Evolutionary conservation across 2,888 invertebrate species (phyloP).

Genomic region (Entomobrya multifasciata): DNA sequence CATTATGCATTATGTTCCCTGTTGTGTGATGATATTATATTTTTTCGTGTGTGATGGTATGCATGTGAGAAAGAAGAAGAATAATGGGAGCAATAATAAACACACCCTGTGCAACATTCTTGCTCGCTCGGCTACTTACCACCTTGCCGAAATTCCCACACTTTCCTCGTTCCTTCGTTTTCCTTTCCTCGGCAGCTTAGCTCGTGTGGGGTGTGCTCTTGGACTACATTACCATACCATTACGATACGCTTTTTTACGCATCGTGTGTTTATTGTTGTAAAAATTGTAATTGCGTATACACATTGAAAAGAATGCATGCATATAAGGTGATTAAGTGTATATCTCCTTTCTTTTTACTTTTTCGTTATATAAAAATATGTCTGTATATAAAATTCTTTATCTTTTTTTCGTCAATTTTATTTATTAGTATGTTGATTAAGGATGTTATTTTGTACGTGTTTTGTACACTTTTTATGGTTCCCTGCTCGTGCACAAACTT

Average conservation of each 20-base stretch:
- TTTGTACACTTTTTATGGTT: constrained; percentile 45
- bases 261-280: constrained; percentile 39
- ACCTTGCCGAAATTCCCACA: constrained; percentile 77
- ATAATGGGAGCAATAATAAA: constrained; percentile 63
- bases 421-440: not conserved
- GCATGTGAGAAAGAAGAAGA: constrained; percentile 45
- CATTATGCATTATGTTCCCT: constrained; percentile 56
- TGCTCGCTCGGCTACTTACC: constrained; percentile 71
- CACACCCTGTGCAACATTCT: constrained; percentile 66
- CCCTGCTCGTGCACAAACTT: constrained; percentile 45
- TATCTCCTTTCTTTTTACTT: not conserved
- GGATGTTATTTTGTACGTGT: constrained; percentile 1
- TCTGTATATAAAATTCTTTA: too few relatives aligned
- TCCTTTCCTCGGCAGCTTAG: constrained; percentile 12
- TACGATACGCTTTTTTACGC: constrained; percentile 23
- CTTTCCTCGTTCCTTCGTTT: constrained; percentile 63
- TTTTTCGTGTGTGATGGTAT: constrained; percentile 50
- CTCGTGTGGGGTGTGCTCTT: constrained; percentile 58
- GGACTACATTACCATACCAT: constrained; percentile 26
- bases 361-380: too few relatives aligned
- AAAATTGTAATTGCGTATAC: constrained; percentile 42
- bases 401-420: constrained; percentile 29
- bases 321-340: not conserved
- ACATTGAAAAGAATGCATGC: constrained; percentile 21
- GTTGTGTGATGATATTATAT: constrained; percentile 57